Base-by-base conservation (phyloP, 2,888 invertebrate genomes). In the Heterodera filipjevi region DNA sequence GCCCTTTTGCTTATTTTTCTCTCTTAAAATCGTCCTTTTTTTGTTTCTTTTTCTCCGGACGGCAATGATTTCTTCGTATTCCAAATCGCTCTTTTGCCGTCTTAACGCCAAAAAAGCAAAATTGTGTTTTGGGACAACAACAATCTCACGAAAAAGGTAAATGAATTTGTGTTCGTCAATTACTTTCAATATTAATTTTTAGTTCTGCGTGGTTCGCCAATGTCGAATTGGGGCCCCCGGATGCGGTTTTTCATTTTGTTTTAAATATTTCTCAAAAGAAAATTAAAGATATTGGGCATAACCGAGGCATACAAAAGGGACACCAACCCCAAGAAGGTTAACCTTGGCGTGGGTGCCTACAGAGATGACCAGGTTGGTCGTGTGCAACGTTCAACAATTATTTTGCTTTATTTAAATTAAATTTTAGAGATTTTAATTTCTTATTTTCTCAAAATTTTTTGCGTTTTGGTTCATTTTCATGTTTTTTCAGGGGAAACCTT, bases 291-390 rank as follows among this genome's bases (percentile, higher is more conserved):
- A 91, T 92, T 99, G 74, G 99, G 99, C 59, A 94, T 99, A 66
- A 94, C 96, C 0, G 99, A 99, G 90, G 98, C 98, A 0, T 80
- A 68, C 64, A 97, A 95, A 90, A 93, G 92, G 81, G 98, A 99
- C 90, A 91, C 92, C 3, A 94, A 95, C 90, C 93, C 95, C 0
- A 95, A 95, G 86, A 99, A 99, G 91, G 94, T 99, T 82, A 99
- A 99, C 90, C 92, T 99, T 39, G 89, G 89, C 73, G 91, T 91
- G 27, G 91, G 91, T 71, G 97, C 99, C 14, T 99, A 99, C 91
- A 93, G 99, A 85, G 97, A 98, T 90, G 98, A 99, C 89, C 93
- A 94, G 80, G 86, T 86, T 70, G 3, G 49, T 14, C 19, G 22
- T 19, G 19, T 5, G 35, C n/a, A n/a, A n/a, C n/a, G n/a, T n/a